Evolutionary conservation across 1,140 invertebrate genomes (phyloP).

Genomic region (Marisa cornuarietis): DNA sequence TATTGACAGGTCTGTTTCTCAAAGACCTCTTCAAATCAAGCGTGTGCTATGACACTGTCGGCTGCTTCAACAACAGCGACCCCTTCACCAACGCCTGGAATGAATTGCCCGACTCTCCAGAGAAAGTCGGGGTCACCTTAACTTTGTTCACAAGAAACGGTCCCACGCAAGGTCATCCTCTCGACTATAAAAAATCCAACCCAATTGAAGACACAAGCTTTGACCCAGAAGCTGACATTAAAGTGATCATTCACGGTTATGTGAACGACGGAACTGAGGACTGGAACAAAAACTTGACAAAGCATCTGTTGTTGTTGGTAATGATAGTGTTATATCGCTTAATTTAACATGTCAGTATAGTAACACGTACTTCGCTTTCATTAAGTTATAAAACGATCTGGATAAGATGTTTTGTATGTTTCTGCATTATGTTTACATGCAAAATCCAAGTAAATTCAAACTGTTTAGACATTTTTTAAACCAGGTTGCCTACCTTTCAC

Average conservation of each 20-base stretch:
- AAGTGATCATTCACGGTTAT: slow-evolving; percentile 43
- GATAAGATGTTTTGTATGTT: background rate
- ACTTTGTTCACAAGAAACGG: slow-evolving; percentile 66
- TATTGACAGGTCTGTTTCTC: background rate
- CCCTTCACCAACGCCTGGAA: slow-evolving; percentile 70
- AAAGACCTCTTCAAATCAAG: slow-evolving; percentile 5
- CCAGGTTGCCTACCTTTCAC: no score
- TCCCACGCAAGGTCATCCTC: slow-evolving; percentile 34
- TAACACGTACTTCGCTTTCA: no score
- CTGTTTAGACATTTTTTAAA: no score
- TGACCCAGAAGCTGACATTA: slow-evolving; percentile 24
- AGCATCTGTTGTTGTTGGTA: slow-evolving; percentile 30
- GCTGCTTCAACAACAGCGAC: slow-evolving; percentile 91
- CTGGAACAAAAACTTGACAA: slow-evolving; percentile 29
- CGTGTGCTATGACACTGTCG: slow-evolving; percentile 88
- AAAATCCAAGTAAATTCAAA: background rate
- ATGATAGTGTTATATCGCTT: background rate
- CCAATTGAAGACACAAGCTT: slow-evolving; percentile 26
- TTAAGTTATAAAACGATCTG: background rate
- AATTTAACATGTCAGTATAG: background rate
- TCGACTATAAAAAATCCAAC: slow-evolving; percentile 21
- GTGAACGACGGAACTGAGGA: slow-evolving; percentile 25
- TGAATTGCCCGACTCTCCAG: slow-evolving; percentile 85
- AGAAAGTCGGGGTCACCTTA: slow-evolving; percentile 77
- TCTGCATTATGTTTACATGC: background rate